Base-by-base conservation (phyloP, 2,888 invertebrate genomes). In the Pollenia griseotomentosa region DNA sequence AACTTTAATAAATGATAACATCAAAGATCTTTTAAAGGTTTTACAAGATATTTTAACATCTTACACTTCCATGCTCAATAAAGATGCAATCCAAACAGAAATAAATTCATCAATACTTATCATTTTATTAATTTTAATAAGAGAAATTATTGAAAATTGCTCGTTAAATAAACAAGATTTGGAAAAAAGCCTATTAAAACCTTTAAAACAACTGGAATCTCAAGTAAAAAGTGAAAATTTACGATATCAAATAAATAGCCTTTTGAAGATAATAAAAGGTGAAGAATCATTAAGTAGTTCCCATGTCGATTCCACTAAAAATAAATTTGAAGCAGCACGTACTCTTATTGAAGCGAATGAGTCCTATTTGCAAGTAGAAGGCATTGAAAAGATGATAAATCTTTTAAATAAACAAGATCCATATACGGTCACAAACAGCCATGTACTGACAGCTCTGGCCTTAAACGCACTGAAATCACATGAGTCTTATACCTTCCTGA, bases 401-500 rank as follows among this genome's bases (percentile, higher is more conserved):
- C 89, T 93, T 10, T 53, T 94, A 40, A 90, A 90, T 0, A 89
- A 88, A 7, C 89, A 89, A 48, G 92, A 93, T 88, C 70, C 88
- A 2, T 89, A 89, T 4, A 90, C 92, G 0, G 66, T 92, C 14
- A 75, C 90, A 0, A 93, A 93, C 70, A 86, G 89, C 3, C 93
- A 93, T 85, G 88, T 92, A 1, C 90, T 93, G 3, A 88, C 93
- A 23, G 93, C 92, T 0, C 83, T 93, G 51, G 92, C 93, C 0
- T 55, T 94, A 79, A 88, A 90, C 19, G 90, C 91, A 0, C 89
- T 94, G 0, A 93, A 91, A 75, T 89, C 91, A 40, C 90, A 90
- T 33, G 94, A 94, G 57, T 93, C 93, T 2, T 94, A 93, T 63
- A 92, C 92, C 2, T 94, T 93, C 74, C 90, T 94, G 1, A 94